These are phyloP conservation scores for Diarsia rubi DNA, from an alignment of 2,888 invertebrate species.

Conservation along the genomic window DNA sequence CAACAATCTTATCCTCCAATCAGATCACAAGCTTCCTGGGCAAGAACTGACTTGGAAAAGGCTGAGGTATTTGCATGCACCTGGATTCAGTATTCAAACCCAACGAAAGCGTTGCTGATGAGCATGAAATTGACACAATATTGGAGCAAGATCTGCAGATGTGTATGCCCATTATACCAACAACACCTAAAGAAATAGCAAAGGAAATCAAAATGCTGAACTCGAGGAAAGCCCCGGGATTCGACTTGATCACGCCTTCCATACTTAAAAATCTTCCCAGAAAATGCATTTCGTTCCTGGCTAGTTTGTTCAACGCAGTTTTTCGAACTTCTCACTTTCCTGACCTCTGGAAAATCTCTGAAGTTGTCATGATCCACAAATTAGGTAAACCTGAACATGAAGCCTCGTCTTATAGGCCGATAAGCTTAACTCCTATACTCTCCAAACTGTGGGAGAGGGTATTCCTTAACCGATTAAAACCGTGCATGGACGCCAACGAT, in stretches of 20 bases:
- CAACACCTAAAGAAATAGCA: neutral
- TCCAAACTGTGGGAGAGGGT: too few relatives aligned
- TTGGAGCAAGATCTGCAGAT: neutral
- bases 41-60: neutral
- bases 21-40: neutral
- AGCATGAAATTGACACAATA: neutral
- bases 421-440: too few relatives aligned
- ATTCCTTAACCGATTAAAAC: too few relatives aligned
- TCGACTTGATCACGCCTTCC: neutral
- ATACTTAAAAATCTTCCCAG: neutral
- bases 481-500: neutral
- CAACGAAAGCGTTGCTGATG: neutral
- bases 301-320: neutral
- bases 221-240: neutral
- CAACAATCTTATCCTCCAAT: neutral
- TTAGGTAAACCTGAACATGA: neutral
- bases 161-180: neutral
- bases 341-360: neutral
- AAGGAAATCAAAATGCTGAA: neutral
- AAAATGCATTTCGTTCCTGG: neutral
- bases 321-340: neutral
- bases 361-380: slow-evolving; percentile 4
- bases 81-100: neutral
- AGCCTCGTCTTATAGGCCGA: neutral
- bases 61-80: neutral